Base-by-base conservation (phyloP, 37 sponge, comb jelly and placozoan species). In the Mnemiopsis leidyi region DNA sequence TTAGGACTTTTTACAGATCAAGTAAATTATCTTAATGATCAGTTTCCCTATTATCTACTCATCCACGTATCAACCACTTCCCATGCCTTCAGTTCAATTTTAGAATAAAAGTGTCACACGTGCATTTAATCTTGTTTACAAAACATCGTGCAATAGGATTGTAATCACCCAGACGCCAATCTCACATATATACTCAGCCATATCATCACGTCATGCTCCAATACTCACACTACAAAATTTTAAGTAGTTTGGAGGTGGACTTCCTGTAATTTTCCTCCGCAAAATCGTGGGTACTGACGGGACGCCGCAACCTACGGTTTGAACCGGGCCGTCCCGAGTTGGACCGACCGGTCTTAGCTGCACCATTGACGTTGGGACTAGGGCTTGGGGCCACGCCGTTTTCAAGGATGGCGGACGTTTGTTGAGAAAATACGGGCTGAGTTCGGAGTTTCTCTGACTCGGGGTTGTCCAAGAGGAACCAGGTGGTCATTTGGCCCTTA, bases 401-500 rank as follows among this genome's bases (percentile, higher is more conserved):
- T 1, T 37, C 28, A 39, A 40, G 90, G 24, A 40, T 40, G 48
- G 40, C 90, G 26, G 39, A 21, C n/a, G 90, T 85, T 40, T 85
- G 90, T 21, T 28, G 40, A 37, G 38, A 36, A 39, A 32, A 85
- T 23, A 85, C n/a, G 7, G 90, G 90, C 32, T 9, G 35, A 3
- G 32, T 13, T 26, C 79, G 79, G 3, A 16, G 34, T 34, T 32
- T 77, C 32, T 77, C 79, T 1, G 79, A 32, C 3, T 77, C 79
- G 20, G 79, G 79, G 32, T 31, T 77, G 18, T 77, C 79, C 26
- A 32, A 0, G 68, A 96, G 93, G 94, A 94, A 96, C 73, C 94
- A 95, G 29, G 96, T 96, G 13, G 93, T 95, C 95, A 96, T 96
- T n/a, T 69, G 39, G 30, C 96, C 96, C 71, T 95, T 95, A 1